Base-by-base conservation (phyloP, 2,888 invertebrate species). In the Agrochola lota region DNA sequence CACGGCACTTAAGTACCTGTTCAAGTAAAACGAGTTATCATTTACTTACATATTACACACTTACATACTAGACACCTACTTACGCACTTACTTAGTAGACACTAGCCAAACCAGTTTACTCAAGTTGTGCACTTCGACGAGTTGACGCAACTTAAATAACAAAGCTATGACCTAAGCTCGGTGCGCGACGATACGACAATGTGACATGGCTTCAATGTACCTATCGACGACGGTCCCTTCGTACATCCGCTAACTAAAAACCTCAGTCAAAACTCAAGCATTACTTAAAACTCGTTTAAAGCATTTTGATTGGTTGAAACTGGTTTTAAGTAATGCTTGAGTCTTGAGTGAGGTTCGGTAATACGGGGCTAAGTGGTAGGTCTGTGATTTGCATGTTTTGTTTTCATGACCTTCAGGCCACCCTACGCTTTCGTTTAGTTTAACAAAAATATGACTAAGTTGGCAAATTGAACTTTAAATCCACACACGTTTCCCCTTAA, bases 91-190 rank as follows among this genome's bases (percentile, higher is more conserved):
- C 52, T 52, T 23, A 52, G 20, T 23, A 63, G 11, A 35, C 23
- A 15, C 68, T 35, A 55, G 68, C 35, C 23, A 35, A 68, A 68
- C 68, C 68, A 52, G 68, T 68, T 35, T 6, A 8, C 35, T 35
- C 68, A 68, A 52, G 55, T 35, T 55, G 23, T 52, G 68, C 68
- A 52, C 68, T 68, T 68, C 23, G 11, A 46, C 30, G 3, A 35
- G 9, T 23, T 68, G 67, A 49, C 67, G 67, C 67, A 68, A 30
- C 20, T 68, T 6, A 23, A 23, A 23, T 35, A 30, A 35, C 68
- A 35, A 68, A 35, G 30, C 35, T 23, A 55, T 68, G 52, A 68
- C 9, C 23, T 35, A 35, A 35, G 23, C 52, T 35, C 35, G 1
- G 30, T 11, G 30, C 15, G 49, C 23, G 15, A 35, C 55, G 1